A percentile compares a stretch with the other conserved stretches of the same genome.
These are phyloP conservation scores for Gonioctena quinquepunctata DNA, from an alignment of 1,140 invertebrate genomes.

Conservation along the genomic window DNA sequence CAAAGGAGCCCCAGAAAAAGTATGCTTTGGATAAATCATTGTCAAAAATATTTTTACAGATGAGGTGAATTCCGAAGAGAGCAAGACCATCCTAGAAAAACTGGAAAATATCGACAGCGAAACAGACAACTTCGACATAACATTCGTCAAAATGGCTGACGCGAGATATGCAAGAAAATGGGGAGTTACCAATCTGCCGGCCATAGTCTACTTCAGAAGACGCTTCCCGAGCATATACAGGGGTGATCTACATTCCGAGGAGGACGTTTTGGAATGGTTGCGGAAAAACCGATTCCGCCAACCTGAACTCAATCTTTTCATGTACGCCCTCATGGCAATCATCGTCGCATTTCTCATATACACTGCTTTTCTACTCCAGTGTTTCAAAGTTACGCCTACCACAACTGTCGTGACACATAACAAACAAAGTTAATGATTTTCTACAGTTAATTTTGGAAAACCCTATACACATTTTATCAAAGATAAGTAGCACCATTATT, in stretches of 20 bases:
- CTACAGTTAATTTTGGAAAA: too few species aligned
- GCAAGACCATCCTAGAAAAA: conserved; percentile 77
- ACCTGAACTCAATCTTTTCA: conserved; percentile 91
- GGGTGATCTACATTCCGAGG: conserved; percentile 82
- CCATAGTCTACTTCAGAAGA: conserved; percentile 91
- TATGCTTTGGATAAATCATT: too few species aligned
- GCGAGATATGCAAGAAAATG: conserved; percentile 89
- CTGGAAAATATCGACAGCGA: conserved; percentile 91
- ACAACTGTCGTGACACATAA: conserved; percentile 59
- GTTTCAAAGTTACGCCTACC: conserved; percentile 72
- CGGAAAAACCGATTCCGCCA: conserved; percentile 91
- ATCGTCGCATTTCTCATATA: conserved; percentile 86
- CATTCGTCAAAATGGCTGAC: conserved; percentile 94
- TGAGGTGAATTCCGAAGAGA: conserved; percentile 78
- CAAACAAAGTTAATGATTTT: conserved; percentile 54
- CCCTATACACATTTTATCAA: too few species aligned
- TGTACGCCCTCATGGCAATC: conserved; percentile 89
- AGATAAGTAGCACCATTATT: neutral
- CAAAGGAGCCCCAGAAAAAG: too few species aligned
- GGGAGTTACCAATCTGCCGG: conserved; percentile 90
- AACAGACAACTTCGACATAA: conserved; percentile 92
- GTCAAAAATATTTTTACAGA: too few species aligned
- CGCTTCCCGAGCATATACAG: conserved; percentile 93
- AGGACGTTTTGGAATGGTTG: conserved; percentile 91
- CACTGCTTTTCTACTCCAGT: conserved; percentile 87